Conservation (phyloP, 2,113 vertebrate genomes). For the zebrafish (Danio rerio) region DNA sequence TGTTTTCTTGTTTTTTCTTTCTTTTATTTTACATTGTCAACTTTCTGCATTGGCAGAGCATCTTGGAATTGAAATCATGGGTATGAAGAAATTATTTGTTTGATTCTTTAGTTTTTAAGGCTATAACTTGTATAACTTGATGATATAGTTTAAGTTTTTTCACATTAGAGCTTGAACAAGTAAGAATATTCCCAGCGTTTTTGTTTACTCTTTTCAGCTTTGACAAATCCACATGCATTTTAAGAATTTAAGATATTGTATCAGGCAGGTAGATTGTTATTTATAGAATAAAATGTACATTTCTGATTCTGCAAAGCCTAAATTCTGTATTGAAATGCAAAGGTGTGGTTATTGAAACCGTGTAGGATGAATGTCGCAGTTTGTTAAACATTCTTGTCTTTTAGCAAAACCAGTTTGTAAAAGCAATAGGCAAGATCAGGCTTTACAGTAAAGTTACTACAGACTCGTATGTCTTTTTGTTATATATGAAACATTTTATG, state of each 20-base stretch:
- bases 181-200: background rate
- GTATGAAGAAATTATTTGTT: conserved; percentile 93
- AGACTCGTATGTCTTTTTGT: background rate
- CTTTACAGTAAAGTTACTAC: background rate
- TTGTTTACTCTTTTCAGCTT: background rate
- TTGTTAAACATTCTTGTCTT: too few species aligned
- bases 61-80: conserved; percentile 99
- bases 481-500: background rate
- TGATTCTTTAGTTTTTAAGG: conserved; percentile 64
- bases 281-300: background rate
- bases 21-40: conserved; percentile 79
- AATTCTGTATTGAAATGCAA: background rate
- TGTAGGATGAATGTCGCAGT: background rate
- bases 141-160: too few species aligned
- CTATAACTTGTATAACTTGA: too few species aligned
- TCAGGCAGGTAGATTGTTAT: conserved; percentile 1
- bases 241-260: background rate
- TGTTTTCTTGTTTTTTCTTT: conserved; percentile 66
- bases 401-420: background rate
- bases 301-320: background rate
- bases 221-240: conserved; percentile 7
- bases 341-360: background rate
- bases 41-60: conserved; percentile 97
- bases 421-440: background rate
- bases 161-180: background rate